Evolutionary conservation across 2,888 invertebrate species (phyloP).

Genomic region (Catocala fraxini): DNA sequence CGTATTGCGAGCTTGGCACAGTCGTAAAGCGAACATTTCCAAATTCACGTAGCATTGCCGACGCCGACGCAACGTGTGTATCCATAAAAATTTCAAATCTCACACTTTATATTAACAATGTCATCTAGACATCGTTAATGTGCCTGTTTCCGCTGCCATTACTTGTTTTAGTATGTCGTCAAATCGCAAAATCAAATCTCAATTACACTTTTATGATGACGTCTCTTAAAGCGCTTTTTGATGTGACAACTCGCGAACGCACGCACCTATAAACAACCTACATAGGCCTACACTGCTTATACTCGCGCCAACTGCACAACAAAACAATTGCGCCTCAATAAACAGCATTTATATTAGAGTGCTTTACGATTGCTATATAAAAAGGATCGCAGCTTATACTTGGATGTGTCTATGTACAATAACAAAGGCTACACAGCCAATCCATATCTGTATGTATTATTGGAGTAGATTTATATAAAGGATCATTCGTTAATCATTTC

Average conservation of each 20-base stretch:
- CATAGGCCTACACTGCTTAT: neutral
- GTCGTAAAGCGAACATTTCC: slow-evolving; percentile 55
- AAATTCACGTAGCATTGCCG: slow-evolving; percentile 42
- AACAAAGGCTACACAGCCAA: no score
- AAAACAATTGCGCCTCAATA: slow-evolving; percentile 14
- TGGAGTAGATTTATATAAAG: no score
- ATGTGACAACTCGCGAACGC: slow-evolving; percentile 17
- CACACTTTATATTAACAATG: slow-evolving; percentile 59
- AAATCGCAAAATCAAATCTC: slow-evolving; percentile 59
- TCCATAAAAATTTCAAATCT: slow-evolving; percentile 65
- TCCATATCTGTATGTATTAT: no score
- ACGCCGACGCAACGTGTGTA: slow-evolving; percentile 40
- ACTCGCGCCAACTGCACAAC: slow-evolving; percentile 12
- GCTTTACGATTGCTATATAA: slow-evolving; percentile 1
- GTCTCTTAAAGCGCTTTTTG: slow-evolving; percentile 40
- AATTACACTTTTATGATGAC: slow-evolving; percentile 52
- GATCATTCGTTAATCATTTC: no score
- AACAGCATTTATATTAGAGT: slow-evolving; percentile 8
- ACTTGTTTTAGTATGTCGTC: slow-evolving; percentile 58
- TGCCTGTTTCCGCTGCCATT: slow-evolving; percentile 54
- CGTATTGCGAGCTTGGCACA: slow-evolving; percentile 56
- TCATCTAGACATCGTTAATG: slow-evolving; percentile 55
- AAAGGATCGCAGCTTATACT: slow-evolving; percentile 4
- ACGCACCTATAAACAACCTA: slow-evolving; percentile 13
- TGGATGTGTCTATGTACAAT: neutral